Percentiles rank a stretch among this genome's conserved stretches.
These are phyloP conservation scores for Philaethria dido DNA, from an alignment of 2,888 invertebrate species.

Conservation along the genomic window DNA sequence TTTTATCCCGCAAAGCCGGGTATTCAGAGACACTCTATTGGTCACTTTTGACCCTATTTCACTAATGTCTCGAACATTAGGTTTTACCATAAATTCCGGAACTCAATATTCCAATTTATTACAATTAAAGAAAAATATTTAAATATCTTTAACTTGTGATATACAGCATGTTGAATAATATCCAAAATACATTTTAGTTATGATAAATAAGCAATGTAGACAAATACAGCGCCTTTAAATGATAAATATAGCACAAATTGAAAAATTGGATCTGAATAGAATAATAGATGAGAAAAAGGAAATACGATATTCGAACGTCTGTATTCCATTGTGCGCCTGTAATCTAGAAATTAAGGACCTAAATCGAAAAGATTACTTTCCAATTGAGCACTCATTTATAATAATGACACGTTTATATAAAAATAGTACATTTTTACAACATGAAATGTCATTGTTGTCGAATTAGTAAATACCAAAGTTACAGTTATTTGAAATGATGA, in stretches of 20 bases:
- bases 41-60: no score
- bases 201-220: background rate
- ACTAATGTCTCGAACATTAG: no score
- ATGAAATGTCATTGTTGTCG: background rate
- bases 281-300: conserved; percentile 20
- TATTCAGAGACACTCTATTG: no score
- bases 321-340: conserved; percentile 13
- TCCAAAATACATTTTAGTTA: background rate
- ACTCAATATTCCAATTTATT: no score
- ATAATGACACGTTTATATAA: conserved; percentile 29
- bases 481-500: background rate
- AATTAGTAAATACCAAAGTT: background rate
- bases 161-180: background rate
- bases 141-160: background rate
- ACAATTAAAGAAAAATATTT: no score
- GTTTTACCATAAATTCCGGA: no score
- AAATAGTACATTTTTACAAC: background rate
- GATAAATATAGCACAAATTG: conserved; percentile 13
- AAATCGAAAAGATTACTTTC: conserved; percentile 22
- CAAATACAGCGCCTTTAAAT: background rate
- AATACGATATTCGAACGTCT: conserved; percentile 16
- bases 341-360: conserved; percentile 24
- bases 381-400: conserved; percentile 31
- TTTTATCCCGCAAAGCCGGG: no score
- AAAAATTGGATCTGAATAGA: conserved; percentile 2